Evolutionary conservation across 2,797 vertebrate species (phyloP), one percentile per base, ranked within the genome.

Genomic region (Buceros bicornis): DNA sequence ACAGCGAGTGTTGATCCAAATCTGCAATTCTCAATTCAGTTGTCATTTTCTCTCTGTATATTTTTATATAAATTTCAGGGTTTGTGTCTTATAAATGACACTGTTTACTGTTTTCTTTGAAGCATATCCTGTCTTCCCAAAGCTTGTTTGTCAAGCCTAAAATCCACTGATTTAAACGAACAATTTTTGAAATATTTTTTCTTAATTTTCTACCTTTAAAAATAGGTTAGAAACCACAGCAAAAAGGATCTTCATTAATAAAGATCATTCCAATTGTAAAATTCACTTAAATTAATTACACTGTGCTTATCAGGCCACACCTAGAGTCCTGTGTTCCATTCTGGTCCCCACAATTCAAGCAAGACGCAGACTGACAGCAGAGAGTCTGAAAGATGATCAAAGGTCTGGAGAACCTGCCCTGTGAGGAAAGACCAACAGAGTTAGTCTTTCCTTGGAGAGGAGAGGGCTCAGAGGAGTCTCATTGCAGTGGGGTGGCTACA

Each of bases 291-390:
- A 31, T 67, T 16, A 50, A 2, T 79, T 72, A 21, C 0, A 1
- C 54, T 53, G 13, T 8, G 3, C 16, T 40, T 48, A 21, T 57
- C 40, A 72, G 53, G 29, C 35, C 1, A 1, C 3, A 7, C 6
- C 14, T 83, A 66, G 8, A 42, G 31, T 28, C 5, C 4, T n/a
- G 24, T 35, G 13, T 65, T 84, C 50, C 31, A 3, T 56, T 84
- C 61, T 79, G 19, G n/a, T 35, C 42, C 45, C 26, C 31, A 10
- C 16, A 51, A 8, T 47, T 73, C 48, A 54, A 37, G 33, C 48
- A 7, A 2, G 35, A 74, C 0, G 0, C 0, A 3, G 16, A 54
- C 26, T 76, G 50, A 22, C 22, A 72, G 29, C 24, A 56, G 18
- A 29, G 6, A 2, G 1, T 61, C 54, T 79, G 61, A 67, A 76